These are phyloP conservation scores for Tiliqua scincoides DNA, from an alignment of 2,113 vertebrate species.

Conservation along the genomic window DNA sequence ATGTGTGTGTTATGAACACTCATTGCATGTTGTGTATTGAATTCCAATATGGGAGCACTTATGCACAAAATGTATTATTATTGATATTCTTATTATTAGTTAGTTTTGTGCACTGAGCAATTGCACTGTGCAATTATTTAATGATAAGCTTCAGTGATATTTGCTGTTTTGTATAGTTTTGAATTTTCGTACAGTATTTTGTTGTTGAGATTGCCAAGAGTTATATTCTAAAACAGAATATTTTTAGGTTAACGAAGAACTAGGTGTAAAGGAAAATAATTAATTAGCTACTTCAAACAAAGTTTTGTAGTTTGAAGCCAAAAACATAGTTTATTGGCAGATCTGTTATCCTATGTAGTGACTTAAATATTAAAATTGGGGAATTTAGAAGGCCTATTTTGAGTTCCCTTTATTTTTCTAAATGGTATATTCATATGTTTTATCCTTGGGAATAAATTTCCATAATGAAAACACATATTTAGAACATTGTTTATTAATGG, in stretches of 20 bases:
- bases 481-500: not conserved
- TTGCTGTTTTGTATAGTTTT: constrained; percentile 35
- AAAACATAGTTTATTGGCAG: constrained; percentile 47
- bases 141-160: constrained; percentile 45
- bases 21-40: not conserved
- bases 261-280: constrained; percentile 38
- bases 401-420: not conserved
- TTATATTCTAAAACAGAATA: constrained; percentile 49
- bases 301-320: constrained; percentile 35
- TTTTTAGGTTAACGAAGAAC: constrained; percentile 38
- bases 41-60: not conserved
- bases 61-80: not conserved
- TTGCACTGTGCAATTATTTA: too few relatives aligned
- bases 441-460: not conserved
- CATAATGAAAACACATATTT: not conserved
- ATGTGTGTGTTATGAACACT: too few relatives aligned
- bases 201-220: constrained; percentile 52
- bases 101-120: not conserved
- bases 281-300: constrained; percentile 33
- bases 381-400: constrained; percentile 52
- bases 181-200: constrained; percentile 53
- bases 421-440: constrained; percentile 1
- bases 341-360: constrained; percentile 45
- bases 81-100: not conserved
- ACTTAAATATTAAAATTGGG: constrained; percentile 59